Percentiles rank a stretch among this genome's conserved stretches.
phyloP scores from a whole-genome alignment of 1,140 invertebrate genomes.

The Drosophila ficusphila region DNA sequence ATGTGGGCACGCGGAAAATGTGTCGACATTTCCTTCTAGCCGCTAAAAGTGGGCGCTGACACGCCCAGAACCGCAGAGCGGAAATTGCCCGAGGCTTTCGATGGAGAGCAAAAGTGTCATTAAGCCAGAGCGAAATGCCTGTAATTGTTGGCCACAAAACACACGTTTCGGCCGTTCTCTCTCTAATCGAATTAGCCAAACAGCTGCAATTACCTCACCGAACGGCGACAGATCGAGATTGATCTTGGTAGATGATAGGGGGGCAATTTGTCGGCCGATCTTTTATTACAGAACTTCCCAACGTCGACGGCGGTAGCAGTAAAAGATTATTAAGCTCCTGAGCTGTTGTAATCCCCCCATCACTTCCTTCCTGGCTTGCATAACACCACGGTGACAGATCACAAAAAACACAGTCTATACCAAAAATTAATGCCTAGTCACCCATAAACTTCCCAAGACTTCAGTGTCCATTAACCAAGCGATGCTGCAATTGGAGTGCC shows the following conservation, averaged over 20 bases:
- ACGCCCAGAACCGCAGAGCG: slow-evolving; percentile 53
- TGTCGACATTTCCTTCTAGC: slow-evolving; percentile 64
- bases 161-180: slow-evolving; percentile 6
- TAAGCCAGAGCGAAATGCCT: slow-evolving; percentile 44
- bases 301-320: slow-evolving; percentile 1
- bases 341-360: not conserved
- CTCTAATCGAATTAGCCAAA: slow-evolving; percentile 33
- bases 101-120: slow-evolving; percentile 77
- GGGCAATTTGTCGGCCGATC: slow-evolving; percentile 14
- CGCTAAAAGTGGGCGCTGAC: slow-evolving; percentile 30
- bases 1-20: slow-evolving; percentile 47
- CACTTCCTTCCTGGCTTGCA: slow-evolving; percentile 31
- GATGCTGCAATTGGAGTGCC: slow-evolving; percentile 49
- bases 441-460: slow-evolving; percentile 26
- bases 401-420: slow-evolving; percentile 5
- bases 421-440: slow-evolving; percentile 26
- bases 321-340: not conserved
- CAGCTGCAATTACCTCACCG: slow-evolving; percentile 32
- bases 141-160: slow-evolving; percentile 18
- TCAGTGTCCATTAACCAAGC: slow-evolving; percentile 55
- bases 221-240: slow-evolving; percentile 41
- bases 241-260: slow-evolving; percentile 12
- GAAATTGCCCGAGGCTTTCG: slow-evolving; percentile 52
- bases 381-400: slow-evolving; percentile 20
- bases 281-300: slow-evolving; percentile 19